Percentiles rank a stretch among this genome's conserved stretches.
Conservation (phyloP, 2,888 invertebrate genomes). For the Griposia aprilina region DNA sequence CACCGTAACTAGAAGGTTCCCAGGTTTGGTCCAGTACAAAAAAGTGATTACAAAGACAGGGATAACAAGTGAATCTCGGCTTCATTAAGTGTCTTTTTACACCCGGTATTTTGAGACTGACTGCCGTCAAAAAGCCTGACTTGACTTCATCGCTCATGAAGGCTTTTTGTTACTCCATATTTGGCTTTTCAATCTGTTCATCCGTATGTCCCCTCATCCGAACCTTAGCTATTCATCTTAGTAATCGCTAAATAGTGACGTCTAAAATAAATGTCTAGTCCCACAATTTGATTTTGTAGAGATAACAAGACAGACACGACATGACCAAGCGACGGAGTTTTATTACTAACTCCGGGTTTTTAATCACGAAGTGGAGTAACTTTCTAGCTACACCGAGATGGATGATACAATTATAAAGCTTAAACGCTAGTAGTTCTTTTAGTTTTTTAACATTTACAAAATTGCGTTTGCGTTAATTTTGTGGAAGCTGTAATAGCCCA, state of each 20-base stretch:
- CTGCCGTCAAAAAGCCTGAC: too few species aligned
- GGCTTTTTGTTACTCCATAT: too few species aligned
- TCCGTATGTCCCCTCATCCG: conserved; percentile 30
- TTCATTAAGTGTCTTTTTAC: too few species aligned
- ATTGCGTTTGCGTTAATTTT: neutral
- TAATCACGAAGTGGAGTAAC: neutral
- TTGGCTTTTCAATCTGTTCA: neutral
- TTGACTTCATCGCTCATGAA: too few species aligned
- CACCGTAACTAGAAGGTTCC: too few species aligned
- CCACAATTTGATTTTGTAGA: conserved; percentile 37
- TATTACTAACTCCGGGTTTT: neutral
- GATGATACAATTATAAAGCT: conserved; percentile 12
- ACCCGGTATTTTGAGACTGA: too few species aligned
- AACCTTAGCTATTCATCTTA: conserved; percentile 46
- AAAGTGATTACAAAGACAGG: too few species aligned
- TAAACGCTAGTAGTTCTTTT: neutral
- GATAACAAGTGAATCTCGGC: too few species aligned
- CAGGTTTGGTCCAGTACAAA: too few species aligned
- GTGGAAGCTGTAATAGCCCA: neutral
- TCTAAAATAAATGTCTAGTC: conserved; percentile 41
- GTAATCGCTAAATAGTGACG: conserved; percentile 50
- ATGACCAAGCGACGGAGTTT: neutral
- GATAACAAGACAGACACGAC: conserved; percentile 23
- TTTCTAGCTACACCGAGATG: neutral
- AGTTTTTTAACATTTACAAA: neutral